phyloP scores from a whole-genome alignment of 2,797 vertebrate species.

The Hapalemur alaotrensis region DNA sequence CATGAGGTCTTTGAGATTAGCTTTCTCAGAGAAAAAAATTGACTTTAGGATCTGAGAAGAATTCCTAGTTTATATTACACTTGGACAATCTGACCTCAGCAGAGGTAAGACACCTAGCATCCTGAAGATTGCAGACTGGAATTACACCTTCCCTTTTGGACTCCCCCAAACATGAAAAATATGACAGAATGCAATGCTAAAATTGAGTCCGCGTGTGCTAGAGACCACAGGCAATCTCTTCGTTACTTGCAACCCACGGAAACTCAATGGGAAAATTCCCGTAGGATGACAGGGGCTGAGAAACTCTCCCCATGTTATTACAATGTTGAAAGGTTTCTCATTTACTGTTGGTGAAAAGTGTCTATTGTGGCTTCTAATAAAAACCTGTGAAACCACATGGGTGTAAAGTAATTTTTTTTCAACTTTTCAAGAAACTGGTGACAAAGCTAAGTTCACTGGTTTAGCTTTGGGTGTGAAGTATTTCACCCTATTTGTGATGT shows the following conservation, averaged over 20 bases:
- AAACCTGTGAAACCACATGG: conserved; percentile 68
- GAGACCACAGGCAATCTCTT: not conserved
- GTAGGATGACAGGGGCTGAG: not conserved
- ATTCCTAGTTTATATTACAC: not conserved
- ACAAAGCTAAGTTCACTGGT: conserved; percentile 70
- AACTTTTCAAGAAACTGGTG: conserved; percentile 49
- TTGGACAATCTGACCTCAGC: not conserved
- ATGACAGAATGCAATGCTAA: not conserved
- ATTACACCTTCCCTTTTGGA: not conserved
- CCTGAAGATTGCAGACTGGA: not conserved
- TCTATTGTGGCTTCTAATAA: conserved; percentile 62
- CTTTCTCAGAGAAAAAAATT: not conserved
- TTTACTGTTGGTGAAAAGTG: conserved; percentile 61
- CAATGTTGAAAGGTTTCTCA: conserved; percentile 49
- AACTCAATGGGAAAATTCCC: not conserved
- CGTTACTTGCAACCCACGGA: not conserved
- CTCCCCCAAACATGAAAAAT: conserved; percentile 2
- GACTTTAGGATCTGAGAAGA: not conserved
- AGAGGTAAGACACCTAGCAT: not conserved
- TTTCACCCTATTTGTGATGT: conserved; percentile 66
- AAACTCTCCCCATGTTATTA: conserved; percentile 6
- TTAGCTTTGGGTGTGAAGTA: conserved; percentile 53
- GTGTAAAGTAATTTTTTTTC: conserved; percentile 50
- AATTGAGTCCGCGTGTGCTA: not conserved
- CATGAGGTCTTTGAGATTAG: not conserved